A percentile compares a stretch with the other conserved stretches of the same genome.
Evolutionary conservation across 2,888 invertebrate genomes (phyloP).

Genomic region (Bugula neritina): DNA sequence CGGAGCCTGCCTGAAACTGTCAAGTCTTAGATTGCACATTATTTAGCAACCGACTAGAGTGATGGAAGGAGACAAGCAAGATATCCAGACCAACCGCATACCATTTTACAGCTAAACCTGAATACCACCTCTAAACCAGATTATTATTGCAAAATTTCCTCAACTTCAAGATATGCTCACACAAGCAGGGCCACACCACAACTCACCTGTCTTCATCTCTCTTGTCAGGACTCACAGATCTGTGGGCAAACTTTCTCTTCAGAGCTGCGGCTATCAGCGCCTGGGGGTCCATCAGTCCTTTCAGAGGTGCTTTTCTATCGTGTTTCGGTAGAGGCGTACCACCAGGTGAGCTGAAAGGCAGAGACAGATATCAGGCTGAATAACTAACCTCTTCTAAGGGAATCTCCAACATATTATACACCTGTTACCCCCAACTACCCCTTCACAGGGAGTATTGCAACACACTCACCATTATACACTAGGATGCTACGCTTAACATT

Average conservation of each 20-base stretch:
- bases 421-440: no score
- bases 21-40: no score
- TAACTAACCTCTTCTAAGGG: no score
- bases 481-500: no score
- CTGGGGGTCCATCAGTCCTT: slow-evolving; percentile 40
- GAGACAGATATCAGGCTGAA: neutral
- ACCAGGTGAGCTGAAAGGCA: slow-evolving; percentile 47
- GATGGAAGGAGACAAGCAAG: no score
- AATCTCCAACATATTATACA: no score
- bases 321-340: slow-evolving; percentile 47
- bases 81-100: no score
- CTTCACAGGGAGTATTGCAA: no score
- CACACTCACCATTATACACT: no score
- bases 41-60: no score
- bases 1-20: no score
- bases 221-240: slow-evolving; percentile 27
- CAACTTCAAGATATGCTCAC: neutral
- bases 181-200: neutral
- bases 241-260: slow-evolving; percentile 46
- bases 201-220: neutral
- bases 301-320: neutral
- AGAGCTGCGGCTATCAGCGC: slow-evolving; percentile 51
- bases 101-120: no score
- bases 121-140: neutral
- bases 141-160: neutral